Conservation (phyloP, 2,888 invertebrate species). For the Drosophila aldrichi region DNA sequence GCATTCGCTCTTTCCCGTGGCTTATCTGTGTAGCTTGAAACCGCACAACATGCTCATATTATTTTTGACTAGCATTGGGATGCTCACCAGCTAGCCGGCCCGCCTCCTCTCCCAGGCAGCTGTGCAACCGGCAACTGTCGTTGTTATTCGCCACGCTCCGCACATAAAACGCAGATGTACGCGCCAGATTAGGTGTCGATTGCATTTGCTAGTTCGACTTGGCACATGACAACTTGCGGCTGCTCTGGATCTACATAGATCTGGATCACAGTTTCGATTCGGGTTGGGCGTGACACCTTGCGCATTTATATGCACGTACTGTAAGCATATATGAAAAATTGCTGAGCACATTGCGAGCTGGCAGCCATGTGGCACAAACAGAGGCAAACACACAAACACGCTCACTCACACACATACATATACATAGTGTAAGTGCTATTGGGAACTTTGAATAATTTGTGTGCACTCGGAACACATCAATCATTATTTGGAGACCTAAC, state of each 20-base stretch:
- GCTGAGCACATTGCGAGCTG: conserved; percentile 28
- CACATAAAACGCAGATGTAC: conserved; percentile 56
- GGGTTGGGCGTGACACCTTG: conserved; percentile 29
- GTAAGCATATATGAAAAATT: conserved; percentile 69
- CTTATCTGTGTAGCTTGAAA: conserved; percentile 42
- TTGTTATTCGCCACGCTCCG: conserved; percentile 26
- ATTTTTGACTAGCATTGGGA: conserved; percentile 4
- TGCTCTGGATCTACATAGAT: conserved; percentile 16
- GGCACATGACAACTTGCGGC: conserved; percentile 64
- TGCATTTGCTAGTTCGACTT: conserved; percentile 58
- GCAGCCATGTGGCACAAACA: conserved; percentile 27
- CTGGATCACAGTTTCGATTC: conserved; percentile 7
- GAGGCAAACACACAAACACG: not conserved
- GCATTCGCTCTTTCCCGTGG: conserved; percentile 18
- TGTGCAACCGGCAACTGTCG: not conserved
- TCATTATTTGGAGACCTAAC: conserved; percentile 39
- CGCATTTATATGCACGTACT: conserved; percentile 71
- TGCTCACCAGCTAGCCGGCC: not conserved
- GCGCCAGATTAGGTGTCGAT: conserved; percentile 69
- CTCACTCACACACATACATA: not conserved
- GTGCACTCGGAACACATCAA: conserved; percentile 26
- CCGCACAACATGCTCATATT: conserved; percentile 33
- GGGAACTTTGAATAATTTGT: conserved; percentile 39
- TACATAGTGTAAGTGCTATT: conserved; percentile 12
- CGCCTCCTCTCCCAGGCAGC: not conserved